phyloP scores from a whole-genome alignment of 2,888 invertebrate genomes.

The Seira ritae region DNA sequence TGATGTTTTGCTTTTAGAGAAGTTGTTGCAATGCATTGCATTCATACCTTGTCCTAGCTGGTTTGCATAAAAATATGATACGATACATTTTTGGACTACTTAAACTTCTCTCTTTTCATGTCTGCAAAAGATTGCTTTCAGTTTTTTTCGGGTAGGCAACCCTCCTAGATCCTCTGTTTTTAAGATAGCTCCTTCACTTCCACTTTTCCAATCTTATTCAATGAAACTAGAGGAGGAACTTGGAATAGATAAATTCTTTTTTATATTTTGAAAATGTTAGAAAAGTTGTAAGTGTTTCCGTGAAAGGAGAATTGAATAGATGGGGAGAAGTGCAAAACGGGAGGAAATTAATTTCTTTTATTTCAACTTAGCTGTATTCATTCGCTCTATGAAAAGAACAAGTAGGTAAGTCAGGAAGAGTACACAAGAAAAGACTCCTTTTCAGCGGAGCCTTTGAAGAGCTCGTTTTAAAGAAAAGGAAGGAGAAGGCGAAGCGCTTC shows the following conservation, averaged over 20 bases:
- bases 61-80: not conserved
- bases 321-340: no score
- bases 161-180: not conserved
- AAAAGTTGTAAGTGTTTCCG: not conserved
- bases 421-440: no score
- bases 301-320: no score
- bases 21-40: not conserved
- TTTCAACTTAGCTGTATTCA: no score
- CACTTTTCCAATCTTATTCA: not conserved
- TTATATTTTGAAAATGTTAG: not conserved
- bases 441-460: no score
- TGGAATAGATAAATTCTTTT: not conserved
- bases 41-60: not conserved
- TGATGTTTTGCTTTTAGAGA: not conserved
- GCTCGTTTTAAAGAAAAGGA: no score
- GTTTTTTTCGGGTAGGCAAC: not conserved
- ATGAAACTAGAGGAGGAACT: not conserved
- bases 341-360: no score
- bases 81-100: no score
- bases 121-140: not conserved
- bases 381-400: no score
- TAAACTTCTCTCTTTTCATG: not conserved
- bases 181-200: not conserved
- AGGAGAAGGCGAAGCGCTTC: no score
- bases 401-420: no score